phyloP scores from a whole-genome alignment of 1,140 invertebrate species.

The Caenorhabditis remanei region DNA sequence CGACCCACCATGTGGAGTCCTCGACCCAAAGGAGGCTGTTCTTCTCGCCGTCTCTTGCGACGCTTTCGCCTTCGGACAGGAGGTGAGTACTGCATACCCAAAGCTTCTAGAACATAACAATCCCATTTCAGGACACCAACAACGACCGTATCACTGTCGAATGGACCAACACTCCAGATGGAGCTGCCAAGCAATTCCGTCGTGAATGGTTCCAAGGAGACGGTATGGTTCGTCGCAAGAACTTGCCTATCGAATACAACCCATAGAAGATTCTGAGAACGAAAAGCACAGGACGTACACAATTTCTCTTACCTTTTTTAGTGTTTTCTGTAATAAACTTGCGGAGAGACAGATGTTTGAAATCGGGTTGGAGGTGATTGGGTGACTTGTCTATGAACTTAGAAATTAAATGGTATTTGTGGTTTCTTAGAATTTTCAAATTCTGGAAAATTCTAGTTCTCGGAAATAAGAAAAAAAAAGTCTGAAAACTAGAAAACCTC shows the following conservation, averaged over 20 bases:
- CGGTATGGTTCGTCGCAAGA: slow-evolving; percentile 66
- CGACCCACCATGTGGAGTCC: slow-evolving; percentile 62
- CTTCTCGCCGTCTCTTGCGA: slow-evolving; percentile 63
- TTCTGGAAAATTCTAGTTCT: too few relatives aligned
- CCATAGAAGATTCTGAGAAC: slow-evolving; percentile 16
- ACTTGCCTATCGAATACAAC: slow-evolving; percentile 67
- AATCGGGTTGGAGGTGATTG: too few relatives aligned
- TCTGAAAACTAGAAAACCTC: too few relatives aligned
- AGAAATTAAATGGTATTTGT: too few relatives aligned
- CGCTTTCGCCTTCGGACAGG: slow-evolving; percentile 61
- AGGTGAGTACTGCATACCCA: neutral
- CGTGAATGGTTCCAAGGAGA: slow-evolving; percentile 68
- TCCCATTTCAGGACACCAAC: slow-evolving; percentile 57
- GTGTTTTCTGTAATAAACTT: too few relatives aligned
- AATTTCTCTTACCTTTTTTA: too few relatives aligned
- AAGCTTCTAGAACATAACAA: too few relatives aligned
- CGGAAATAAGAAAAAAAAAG: too few relatives aligned
- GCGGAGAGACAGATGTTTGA: too few relatives aligned
- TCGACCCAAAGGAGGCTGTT: slow-evolving; percentile 62
- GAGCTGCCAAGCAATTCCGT: slow-evolving; percentile 60
- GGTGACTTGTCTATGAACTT: too few relatives aligned
- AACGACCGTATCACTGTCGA: slow-evolving; percentile 66
- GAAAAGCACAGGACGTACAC: too few relatives aligned
- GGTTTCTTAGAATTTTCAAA: too few relatives aligned
- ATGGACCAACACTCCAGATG: slow-evolving; percentile 64